Evolutionary conservation across 2,113 vertebrate species (phyloP).

Genomic region (Cisticola juncidis): DNA sequence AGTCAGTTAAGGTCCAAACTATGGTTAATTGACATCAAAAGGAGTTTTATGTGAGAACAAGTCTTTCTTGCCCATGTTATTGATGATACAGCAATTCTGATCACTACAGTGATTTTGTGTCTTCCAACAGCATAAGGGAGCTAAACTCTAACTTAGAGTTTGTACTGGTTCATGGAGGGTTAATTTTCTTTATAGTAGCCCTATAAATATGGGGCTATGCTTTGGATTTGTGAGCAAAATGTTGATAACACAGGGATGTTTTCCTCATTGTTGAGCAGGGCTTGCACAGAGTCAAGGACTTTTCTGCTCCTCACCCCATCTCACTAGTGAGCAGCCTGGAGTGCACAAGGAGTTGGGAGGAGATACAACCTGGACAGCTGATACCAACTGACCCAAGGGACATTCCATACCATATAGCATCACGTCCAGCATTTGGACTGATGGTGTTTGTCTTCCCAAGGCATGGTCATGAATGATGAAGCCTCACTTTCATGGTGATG

Average conservation of each 20-base stretch:
- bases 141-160: not conserved
- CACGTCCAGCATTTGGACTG: not conserved
- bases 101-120: not conserved
- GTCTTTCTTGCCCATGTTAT: not conserved
- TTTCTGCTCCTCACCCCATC: not conserved
- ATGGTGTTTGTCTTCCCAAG: not conserved
- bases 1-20: not conserved
- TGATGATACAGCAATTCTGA: not conserved
- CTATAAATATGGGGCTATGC: not conserved
- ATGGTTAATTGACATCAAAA: not conserved
- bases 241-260: not conserved
- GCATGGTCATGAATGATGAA: not conserved
- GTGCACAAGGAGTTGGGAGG: not conserved
- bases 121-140: not conserved
- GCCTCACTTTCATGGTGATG: no score
- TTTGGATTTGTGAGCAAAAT: not conserved
- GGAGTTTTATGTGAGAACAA: not conserved
- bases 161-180: not conserved
- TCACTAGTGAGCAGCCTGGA: not conserved
- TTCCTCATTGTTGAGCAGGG: not conserved
- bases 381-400: no score
- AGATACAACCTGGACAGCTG: not conserved
- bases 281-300: not conserved
- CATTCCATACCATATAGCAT: not conserved
- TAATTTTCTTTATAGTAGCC: not conserved